phyloP scores from a whole-genome alignment of 2,113 vertebrate species.

The Aphyosemion australe region DNA sequence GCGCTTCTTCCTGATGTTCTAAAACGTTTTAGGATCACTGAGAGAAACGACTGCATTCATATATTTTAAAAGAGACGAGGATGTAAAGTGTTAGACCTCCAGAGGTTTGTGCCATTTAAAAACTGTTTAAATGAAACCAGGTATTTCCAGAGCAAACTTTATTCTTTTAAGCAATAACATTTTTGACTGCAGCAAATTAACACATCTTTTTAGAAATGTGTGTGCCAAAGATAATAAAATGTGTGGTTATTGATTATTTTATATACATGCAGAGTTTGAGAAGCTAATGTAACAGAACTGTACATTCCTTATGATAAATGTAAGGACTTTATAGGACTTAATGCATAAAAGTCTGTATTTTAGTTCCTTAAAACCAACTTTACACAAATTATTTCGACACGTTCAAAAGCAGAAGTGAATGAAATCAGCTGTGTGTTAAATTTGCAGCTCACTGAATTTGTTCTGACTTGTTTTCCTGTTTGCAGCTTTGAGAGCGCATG shows the following conservation, averaged over 20 bases:
- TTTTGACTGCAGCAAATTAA: background rate
- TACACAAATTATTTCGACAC: background rate
- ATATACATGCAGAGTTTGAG: background rate
- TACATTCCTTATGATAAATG: background rate
- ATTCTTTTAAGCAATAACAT: background rate
- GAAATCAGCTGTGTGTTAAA: background rate
- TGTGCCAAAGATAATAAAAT: constrained; percentile 4
- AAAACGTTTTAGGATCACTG: too few relatives aligned
- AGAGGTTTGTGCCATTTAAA: background rate
- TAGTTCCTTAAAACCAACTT: too few relatives aligned
- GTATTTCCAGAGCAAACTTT: background rate
- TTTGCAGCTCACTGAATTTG: background rate
- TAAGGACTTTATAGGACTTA: too few relatives aligned
- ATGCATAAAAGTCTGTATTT: too few relatives aligned
- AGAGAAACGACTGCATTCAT: background rate
- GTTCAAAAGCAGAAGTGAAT: background rate
- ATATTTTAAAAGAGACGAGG: background rate
- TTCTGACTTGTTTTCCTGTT: background rate
- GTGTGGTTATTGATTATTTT: background rate
- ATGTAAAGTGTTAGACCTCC: background rate
- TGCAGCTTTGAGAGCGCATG: background rate
- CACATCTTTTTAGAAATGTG: background rate
- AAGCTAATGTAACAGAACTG: too few relatives aligned
- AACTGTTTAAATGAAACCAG: background rate
- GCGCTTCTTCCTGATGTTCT: too few relatives aligned